phyloP scores from a whole-genome alignment of 2,888 invertebrate genomes.

The Arenicola marina region DNA sequence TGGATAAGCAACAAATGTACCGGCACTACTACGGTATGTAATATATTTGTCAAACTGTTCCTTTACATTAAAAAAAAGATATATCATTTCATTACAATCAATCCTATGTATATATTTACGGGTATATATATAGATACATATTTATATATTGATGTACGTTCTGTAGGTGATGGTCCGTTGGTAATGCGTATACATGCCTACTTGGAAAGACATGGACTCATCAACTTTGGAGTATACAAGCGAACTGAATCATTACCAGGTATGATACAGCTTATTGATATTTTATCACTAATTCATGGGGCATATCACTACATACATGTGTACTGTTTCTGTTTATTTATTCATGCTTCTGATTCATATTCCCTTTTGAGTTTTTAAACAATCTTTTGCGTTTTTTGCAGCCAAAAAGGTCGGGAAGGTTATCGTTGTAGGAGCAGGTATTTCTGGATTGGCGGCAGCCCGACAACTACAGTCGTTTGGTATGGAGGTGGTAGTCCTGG shows the following conservation, averaged over 20 bases:
- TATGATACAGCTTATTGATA: slow-evolving; percentile 24
- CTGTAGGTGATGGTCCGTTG: slow-evolving; percentile 73
- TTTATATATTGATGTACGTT: neutral
- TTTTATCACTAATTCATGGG: neutral
- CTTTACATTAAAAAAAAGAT: too few relatives aligned
- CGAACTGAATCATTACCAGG: slow-evolving; percentile 69
- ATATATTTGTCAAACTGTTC: too few relatives aligned
- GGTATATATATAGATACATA: neutral
- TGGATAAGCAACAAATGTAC: too few relatives aligned
- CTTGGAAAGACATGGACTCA: slow-evolving; percentile 92
- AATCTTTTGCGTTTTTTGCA: slow-evolving; percentile 26
- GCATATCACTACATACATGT: neutral
- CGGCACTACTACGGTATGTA: too few relatives aligned
- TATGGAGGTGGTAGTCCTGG: slow-evolving; percentile 85
- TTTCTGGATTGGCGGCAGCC: slow-evolving; percentile 92
- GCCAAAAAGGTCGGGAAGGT: slow-evolving; percentile 65
- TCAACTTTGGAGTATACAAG: slow-evolving; percentile 97
- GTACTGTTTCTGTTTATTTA: too few relatives aligned
- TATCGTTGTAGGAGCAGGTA: slow-evolving; percentile 77
- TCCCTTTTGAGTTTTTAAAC: too few relatives aligned
- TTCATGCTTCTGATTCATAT: too few relatives aligned
- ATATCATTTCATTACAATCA: too few relatives aligned
- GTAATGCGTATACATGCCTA: slow-evolving; percentile 86
- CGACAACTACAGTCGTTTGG: slow-evolving; percentile 94
- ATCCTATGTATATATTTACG: too few relatives aligned